Evolutionary conservation across 2,113 vertebrate genomes (phyloP).

Genomic region (Thalassoma bifasciatum): DNA sequence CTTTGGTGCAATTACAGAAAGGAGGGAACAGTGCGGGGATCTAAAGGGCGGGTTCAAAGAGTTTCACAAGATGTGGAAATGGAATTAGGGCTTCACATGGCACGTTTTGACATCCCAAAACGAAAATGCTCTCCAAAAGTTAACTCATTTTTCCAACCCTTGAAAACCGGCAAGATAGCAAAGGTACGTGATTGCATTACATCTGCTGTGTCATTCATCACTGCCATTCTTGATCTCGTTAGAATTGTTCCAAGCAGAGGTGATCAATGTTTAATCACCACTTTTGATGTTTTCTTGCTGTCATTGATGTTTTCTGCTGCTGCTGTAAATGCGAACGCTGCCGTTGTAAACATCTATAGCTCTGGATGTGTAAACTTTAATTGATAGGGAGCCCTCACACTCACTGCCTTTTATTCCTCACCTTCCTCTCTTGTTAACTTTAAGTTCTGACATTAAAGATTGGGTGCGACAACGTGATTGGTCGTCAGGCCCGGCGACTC

Average conservation of each 20-base stretch:
- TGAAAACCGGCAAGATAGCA: no score
- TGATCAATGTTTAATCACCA: no score
- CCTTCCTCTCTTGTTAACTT: not conserved
- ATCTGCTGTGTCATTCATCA: no score
- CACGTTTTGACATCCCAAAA: no score
- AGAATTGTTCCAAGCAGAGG: no score
- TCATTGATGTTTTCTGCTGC: not conserved
- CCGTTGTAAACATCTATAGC: not conserved
- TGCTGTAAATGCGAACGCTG: not conserved
- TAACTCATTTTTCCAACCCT: no score
- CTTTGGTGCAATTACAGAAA: conserved; percentile 59
- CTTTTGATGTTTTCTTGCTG: not conserved
- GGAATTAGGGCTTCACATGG: no score
- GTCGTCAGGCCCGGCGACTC: not conserved
- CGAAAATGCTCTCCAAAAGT: no score
- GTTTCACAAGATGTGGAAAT: no score
- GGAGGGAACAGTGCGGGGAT: conserved; percentile 28
- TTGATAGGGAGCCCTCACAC: not conserved
- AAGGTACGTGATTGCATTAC: no score
- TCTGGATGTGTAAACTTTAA: not conserved
- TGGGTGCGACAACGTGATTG: not conserved
- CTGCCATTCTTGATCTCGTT: no score
- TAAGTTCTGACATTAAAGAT: not conserved
- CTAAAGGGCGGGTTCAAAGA: conserved; percentile 56
- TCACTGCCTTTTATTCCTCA: not conserved